phyloP scores from a whole-genome alignment of 1,140 invertebrate species.

The Trichonephila inaurata region DNA sequence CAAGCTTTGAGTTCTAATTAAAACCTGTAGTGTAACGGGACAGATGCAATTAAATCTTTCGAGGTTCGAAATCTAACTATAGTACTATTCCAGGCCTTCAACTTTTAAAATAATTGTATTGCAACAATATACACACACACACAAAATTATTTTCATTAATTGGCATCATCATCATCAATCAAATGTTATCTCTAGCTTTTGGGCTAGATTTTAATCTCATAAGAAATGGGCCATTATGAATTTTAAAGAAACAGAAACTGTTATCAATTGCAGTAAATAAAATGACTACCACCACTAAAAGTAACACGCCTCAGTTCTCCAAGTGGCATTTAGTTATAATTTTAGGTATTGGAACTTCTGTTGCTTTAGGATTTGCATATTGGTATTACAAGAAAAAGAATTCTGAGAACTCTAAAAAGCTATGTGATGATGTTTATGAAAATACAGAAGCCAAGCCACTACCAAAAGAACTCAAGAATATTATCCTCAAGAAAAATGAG shows the following conservation, averaged over 20 bases:
- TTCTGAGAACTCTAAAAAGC: constrained; percentile 12
- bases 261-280: constrained; percentile 54
- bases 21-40: no score
- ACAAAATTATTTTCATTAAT: no score
- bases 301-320: constrained; percentile 66
- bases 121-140: no score
- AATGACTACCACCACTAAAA: constrained; percentile 66
- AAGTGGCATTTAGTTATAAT: constrained; percentile 71
- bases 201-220: no score
- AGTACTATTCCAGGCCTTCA: no score
- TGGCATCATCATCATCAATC: no score
- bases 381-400: constrained; percentile 66
- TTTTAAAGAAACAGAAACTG: neutral
- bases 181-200: no score
- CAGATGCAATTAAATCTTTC: no score
- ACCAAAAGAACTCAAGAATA: neutral
- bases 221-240: no score
- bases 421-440: constrained; percentile 61
- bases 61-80: no score
- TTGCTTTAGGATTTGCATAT: constrained; percentile 47
- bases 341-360: constrained; percentile 61
- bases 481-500: constrained; percentile 15
- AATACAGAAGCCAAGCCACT: neutral
- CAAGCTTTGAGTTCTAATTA: no score
- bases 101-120: no score